These are phyloP conservation scores for Anthrax anthrax DNA, from an alignment of 2,888 invertebrate genomes.

Conservation along the genomic window DNA sequence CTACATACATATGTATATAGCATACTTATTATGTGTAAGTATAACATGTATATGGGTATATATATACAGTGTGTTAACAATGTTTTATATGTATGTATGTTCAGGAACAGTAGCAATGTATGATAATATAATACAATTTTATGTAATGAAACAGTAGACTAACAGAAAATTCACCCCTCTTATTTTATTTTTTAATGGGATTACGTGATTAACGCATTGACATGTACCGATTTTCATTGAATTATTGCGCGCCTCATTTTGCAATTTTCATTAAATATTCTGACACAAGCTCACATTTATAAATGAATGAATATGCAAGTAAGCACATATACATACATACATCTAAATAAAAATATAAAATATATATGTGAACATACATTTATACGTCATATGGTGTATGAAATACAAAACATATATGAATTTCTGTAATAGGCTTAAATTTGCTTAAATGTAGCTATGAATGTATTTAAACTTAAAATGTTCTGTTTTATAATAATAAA, in stretches of 20 bases:
- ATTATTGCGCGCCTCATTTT: constrained; percentile 20
- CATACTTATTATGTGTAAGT: no score
- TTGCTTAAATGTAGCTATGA: no score
- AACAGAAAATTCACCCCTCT: not conserved
- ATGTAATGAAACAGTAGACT: not conserved
- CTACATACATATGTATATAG: no score
- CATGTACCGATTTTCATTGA: constrained; percentile 37
- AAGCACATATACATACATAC: not conserved
- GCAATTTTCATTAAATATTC: constrained; percentile 13
- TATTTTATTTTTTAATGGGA: constrained; percentile 25
- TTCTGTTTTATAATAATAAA: no score
- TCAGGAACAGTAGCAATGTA: no score
- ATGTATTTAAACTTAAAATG: no score
- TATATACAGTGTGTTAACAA: no score
- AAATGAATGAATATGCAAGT: not conserved
- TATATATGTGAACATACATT: not conserved
- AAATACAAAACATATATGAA: not conserved
- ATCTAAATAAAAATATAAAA: not conserved
- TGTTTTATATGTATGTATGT: no score
- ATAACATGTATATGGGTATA: no score
- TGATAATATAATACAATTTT: no score
- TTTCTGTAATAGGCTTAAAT: no score
- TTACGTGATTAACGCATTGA: constrained; percentile 37
- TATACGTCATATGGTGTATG: not conserved
- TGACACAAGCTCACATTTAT: not conserved